Base-by-base conservation (phyloP, 2,797 vertebrate species). In the Echiichthys vipera region DNA sequence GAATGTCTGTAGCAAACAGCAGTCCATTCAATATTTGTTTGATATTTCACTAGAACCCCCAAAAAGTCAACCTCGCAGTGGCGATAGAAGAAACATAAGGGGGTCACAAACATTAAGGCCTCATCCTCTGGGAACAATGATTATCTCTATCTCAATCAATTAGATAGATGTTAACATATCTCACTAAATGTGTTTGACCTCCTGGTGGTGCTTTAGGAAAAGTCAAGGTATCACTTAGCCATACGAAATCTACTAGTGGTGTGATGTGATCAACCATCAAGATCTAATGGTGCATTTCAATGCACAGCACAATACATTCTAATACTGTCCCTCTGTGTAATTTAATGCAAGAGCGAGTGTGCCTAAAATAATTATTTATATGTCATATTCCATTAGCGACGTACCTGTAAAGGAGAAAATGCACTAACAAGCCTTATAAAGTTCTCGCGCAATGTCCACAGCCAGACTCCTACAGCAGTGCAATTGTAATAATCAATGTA, bases 371-470 rank as follows among this genome's bases (percentile, higher is more conserved):
- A 47, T 20, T 50, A 34, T 42, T 65, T 45, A 54, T 57, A 24
- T 70, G 40, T 61, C 47, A 49, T 45, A 37, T 71, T 79, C 53
- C 53, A 76, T 64, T 58, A 53, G 11, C 58, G 20, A 65, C 9
- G 2, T 64, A 63, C 27, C 27, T 66, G 40, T 57, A 58, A 32
- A 65, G 42, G 22, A 54, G 25, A 37, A 69, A 63, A 66, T 42
- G 43, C 11, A 65, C 56, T 72, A 74, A 61, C 40, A 63, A 71
- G 57, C 36, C 58, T 72, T 46, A 71, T 76, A 59, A 83, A 78
- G 39, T 71, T 30, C 27, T 54, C 5, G 30, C 65, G 53, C 53
- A 46, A 20, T 74, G 30, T 73, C 43, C 37, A 39, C 24, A 32
- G 20, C 57, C 53, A 50, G 37, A 66, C 36, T 79, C 46, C 51